phyloP scores from a whole-genome alignment of 2,113 vertebrate genomes.

The Grantiella picta region DNA sequence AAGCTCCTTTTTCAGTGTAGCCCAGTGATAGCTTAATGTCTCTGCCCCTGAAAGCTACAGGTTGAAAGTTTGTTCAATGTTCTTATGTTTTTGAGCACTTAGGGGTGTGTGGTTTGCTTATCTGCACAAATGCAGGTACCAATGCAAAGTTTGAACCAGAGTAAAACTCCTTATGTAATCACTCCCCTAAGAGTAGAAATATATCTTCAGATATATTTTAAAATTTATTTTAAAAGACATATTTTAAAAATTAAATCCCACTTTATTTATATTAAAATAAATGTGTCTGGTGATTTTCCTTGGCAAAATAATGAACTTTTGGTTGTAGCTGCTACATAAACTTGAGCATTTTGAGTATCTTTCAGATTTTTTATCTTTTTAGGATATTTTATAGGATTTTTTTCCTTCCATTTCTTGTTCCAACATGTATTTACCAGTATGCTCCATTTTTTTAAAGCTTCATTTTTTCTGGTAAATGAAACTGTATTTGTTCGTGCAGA shows the following conservation, averaged over 20 bases:
- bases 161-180: background rate
- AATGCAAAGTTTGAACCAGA: background rate
- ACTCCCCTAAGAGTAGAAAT: background rate
- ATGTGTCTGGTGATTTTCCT: background rate
- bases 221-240: too few relatives aligned
- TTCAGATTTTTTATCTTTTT: background rate
- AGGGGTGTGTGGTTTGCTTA: background rate
- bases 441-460: background rate
- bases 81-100: background rate
- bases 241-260: background rate
- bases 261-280: background rate
- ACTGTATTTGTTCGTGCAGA: background rate
- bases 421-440: background rate
- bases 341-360: background rate
- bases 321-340: background rate
- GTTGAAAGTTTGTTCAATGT: background rate
- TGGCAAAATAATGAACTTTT: background rate
- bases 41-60: background rate
- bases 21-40: background rate
- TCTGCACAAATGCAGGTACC: background rate
- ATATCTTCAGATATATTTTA: background rate
- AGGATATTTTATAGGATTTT: background rate
- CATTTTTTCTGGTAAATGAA: background rate
- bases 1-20: background rate
- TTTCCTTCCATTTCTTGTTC: background rate